Conservation (phyloP, 1,140 invertebrate genomes). For the Penaeus chinensis region DNA sequence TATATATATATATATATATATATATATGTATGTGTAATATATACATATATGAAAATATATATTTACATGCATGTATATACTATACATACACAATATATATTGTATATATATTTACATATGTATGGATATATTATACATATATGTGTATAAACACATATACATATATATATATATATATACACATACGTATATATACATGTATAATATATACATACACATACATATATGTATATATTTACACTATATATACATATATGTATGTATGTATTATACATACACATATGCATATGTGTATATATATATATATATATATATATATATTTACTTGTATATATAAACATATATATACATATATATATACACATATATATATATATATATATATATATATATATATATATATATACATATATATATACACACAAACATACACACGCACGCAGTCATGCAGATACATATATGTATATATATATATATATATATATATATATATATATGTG, state of each 20-base stretch:
- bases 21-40: slow-evolving; percentile 10
- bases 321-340: neutral
- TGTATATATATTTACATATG: neutral
- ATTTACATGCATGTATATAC: neutral
- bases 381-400: neutral
- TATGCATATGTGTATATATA: slow-evolving; percentile 8
- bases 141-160: neutral
- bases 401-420: neutral
- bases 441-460: neutral
- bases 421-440: no score
- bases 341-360: slow-evolving; percentile 16
- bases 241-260: slow-evolving; percentile 1
- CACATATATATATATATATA: neutral
- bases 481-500: neutral
- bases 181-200: neutral
- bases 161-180: neutral
- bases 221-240: slow-evolving; percentile 18
- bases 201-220: neutral
- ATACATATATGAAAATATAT: neutral
- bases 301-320: slow-evolving; percentile 30
- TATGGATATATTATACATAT: no score
- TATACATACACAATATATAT: neutral
- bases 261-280: neutral
- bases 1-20: slow-evolving; percentile 9
- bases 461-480: slow-evolving; percentile 4